phyloP scores from a whole-genome alignment of 2,113 vertebrate species.

The Podarcis raffonei region DNA sequence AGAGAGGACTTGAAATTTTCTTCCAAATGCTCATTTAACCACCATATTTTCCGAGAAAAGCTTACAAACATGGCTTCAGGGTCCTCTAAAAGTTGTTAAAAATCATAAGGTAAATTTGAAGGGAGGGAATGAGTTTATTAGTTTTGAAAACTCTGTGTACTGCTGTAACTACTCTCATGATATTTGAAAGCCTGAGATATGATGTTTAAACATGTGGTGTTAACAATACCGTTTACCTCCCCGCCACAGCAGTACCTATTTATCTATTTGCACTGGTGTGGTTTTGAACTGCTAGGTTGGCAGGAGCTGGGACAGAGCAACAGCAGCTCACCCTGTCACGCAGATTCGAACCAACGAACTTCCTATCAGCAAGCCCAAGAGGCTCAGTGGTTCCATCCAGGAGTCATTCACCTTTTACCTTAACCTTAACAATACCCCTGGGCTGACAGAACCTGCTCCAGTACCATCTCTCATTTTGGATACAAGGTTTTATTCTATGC shows the following conservation, averaged over 20 bases:
- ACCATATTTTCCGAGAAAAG: background rate
- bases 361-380: too few species aligned
- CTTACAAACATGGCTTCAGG: background rate
- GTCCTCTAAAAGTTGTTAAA: conserved; percentile 2
- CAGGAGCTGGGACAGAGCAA: too few species aligned
- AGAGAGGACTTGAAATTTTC: background rate
- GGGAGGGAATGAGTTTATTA: background rate
- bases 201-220: background rate
- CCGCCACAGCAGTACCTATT: too few species aligned
- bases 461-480: background rate
- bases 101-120: conserved; percentile 9
- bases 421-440: background rate
- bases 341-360: too few species aligned
- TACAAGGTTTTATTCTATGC: background rate
- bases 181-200: conserved; percentile 18
- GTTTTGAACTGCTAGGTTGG: too few species aligned
- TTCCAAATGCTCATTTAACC: background rate
- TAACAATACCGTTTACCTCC: background rate
- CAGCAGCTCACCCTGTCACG: too few species aligned
- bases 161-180: background rate
- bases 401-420: too few species aligned
- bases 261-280: too few species aligned
- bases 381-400: too few species aligned
- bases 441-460: background rate
- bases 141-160: background rate